A percentile compares a stretch with the other conserved stretches of the same genome.
Conservation (phyloP, 2,113 vertebrate species). For the Candoia aspera region DNA sequence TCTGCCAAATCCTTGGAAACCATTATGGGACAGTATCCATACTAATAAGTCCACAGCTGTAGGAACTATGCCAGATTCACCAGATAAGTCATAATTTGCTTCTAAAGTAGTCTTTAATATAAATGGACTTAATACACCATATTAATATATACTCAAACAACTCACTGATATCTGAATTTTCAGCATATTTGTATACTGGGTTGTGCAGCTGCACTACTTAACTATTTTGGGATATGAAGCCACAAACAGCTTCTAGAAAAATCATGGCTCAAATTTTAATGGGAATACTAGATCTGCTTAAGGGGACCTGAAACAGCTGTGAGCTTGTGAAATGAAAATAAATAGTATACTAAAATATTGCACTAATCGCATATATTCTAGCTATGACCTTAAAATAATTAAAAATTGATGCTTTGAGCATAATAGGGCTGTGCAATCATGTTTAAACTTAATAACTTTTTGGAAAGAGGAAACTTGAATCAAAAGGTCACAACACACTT, state of each 20-base stretch:
- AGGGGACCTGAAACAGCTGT: slow-evolving; percentile 31
- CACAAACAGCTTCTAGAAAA: slow-evolving; percentile 10
- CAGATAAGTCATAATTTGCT: background rate
- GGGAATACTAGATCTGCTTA: background rate
- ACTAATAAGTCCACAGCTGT: background rate
- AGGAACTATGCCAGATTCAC: background rate
- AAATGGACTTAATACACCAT: background rate
- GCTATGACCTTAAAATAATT: slow-evolving; percentile 85
- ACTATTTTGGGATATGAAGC: background rate
- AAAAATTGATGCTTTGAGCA: slow-evolving; percentile 78
- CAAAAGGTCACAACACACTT: slow-evolving; percentile 79
- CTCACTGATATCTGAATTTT: background rate
- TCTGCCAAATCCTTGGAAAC: background rate
- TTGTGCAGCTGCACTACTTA: background rate
- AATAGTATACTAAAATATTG: slow-evolving; percentile 48
- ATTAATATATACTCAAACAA: background rate
- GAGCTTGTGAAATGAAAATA: slow-evolving; percentile 43
- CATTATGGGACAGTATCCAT: background rate
- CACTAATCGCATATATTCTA: slow-evolving; percentile 73
- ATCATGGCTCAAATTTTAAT: background rate
- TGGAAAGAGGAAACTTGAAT: slow-evolving; percentile 68
- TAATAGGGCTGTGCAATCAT: slow-evolving; percentile 77
- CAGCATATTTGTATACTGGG: background rate
- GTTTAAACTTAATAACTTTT: slow-evolving; percentile 77
- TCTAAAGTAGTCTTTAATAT: background rate